A percentile compares a stretch with the other conserved stretches of the same genome.
Evolutionary conservation across 2,113 vertebrate species (phyloP).

Genomic region (Isurus oxyrinchus): DNA sequence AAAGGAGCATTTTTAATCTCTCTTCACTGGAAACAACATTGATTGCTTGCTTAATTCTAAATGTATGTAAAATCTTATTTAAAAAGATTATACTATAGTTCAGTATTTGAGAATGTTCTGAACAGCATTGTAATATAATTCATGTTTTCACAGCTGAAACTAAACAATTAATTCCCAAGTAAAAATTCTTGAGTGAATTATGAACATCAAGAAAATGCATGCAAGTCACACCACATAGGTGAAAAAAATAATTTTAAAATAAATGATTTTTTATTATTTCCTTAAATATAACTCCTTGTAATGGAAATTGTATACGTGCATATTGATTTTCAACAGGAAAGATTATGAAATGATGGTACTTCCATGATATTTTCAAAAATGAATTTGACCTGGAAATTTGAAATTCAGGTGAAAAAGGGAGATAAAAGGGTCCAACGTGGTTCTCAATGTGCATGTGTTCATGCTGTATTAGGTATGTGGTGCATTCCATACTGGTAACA

Average conservation of each 20-base stretch:
- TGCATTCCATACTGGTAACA: neutral
- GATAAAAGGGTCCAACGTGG: neutral
- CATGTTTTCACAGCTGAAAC: neutral
- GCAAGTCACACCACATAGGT: neutral
- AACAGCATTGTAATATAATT: neutral
- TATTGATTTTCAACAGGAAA: neutral
- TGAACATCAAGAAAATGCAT: neutral
- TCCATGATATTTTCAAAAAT: neutral
- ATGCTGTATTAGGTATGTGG: neutral
- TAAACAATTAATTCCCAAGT: neutral
- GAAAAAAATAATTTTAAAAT: neutral
- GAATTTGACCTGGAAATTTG: neutral
- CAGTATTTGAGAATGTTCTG: neutral
- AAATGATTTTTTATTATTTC: neutral
- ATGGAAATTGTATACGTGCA: neutral
- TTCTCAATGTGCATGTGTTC: neutral
- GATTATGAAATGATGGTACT: neutral
- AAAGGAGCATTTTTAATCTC: neutral
- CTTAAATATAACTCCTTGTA: neutral
- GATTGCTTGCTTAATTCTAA: neutral
- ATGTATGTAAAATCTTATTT: neutral
- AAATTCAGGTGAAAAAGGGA: neutral
- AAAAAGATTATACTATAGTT: neutral
- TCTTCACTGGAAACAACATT: neutral
- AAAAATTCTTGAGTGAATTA: neutral